Base-by-base conservation (phyloP, 2,888 invertebrate genomes). In the Erpobdella octoculata region DNA sequence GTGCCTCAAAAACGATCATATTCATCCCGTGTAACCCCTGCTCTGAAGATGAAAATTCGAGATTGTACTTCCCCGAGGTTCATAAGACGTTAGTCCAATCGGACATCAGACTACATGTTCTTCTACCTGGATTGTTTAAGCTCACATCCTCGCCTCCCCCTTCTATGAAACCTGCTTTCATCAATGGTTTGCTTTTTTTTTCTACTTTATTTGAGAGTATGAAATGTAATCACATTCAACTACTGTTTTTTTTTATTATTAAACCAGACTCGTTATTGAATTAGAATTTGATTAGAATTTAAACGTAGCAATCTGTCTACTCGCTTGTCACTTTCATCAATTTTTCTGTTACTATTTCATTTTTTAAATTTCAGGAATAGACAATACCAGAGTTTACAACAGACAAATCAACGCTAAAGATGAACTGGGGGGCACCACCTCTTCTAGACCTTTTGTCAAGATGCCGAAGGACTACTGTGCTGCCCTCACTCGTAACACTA, bases 1-100 rank as follows among this genome's bases (percentile, higher is more conserved):
- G 90, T 0, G 91, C 90, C 33, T 89, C 92, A 0, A 90, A 91
- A 80, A 90, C 89, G 2, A 88, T 93, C 75, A 86, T 93, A 73
- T 85, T 93, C 58, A 80, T 93, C 79, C 90, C 91, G 0, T 93
- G 93, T 83, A 87, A 89, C 15, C 86, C 86, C 70, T 93, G 93
- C 81, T n/a, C n/a, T n/a, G n/a, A n/a, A n/a, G 87, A 88, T 75
- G 33, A 33, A 53, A 53, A 5, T n/a, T 2, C 53, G 9, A 28
- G 53, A 1, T 28, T 53, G 25, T 46, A 37, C 31, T 75, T 71
- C 73, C 21, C 72, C 36, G 72, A 75, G 28, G 46, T 75, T 38
- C 73, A 75, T 62, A 70, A 66, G 31, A 35, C 70, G 28, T 70
- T 77, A 28, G 37, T 74, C 28, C 48, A 71, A 48, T 33, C 48